These are phyloP conservation scores for Nezara viridula DNA, from an alignment of 2,888 invertebrate genomes.

Conservation along the genomic window DNA sequence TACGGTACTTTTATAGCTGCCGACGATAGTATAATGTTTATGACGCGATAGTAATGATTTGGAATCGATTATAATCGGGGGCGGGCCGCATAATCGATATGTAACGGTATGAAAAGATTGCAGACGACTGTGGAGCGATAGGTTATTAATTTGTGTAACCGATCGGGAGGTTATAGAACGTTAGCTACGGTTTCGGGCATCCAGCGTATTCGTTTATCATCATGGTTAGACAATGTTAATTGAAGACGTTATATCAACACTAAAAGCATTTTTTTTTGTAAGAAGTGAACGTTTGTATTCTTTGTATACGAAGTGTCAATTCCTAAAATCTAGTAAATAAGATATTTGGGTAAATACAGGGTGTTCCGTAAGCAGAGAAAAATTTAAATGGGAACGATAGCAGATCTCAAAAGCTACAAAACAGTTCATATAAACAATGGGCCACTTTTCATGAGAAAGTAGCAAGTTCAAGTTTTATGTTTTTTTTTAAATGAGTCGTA, in stretches of 20 bases:
- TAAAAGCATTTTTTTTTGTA: background rate
- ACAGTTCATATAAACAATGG: too few relatives aligned
- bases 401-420: too few relatives aligned
- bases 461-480: too few relatives aligned
- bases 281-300: too few relatives aligned
- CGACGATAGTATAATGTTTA: background rate
- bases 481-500: too few relatives aligned
- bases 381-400: too few relatives aligned
- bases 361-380: too few relatives aligned
- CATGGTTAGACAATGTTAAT: too few relatives aligned
- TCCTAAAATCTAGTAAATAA: too few relatives aligned
- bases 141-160: background rate
- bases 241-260: background rate
- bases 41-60: background rate
- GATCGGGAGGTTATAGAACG: background rate
- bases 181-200: background rate
- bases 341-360: too few relatives aligned
- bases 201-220: background rate
- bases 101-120: slow-evolving; percentile 1
- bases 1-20: background rate
- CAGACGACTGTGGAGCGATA: background rate
- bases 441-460: too few relatives aligned
- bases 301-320: too few relatives aligned
- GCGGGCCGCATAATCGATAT: background rate
- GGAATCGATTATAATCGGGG: background rate